Percentiles rank a stretch among this genome's conserved stretches.
phyloP scores from a whole-genome alignment of 1,140 invertebrate genomes.

The Papilio xuthus region DNA sequence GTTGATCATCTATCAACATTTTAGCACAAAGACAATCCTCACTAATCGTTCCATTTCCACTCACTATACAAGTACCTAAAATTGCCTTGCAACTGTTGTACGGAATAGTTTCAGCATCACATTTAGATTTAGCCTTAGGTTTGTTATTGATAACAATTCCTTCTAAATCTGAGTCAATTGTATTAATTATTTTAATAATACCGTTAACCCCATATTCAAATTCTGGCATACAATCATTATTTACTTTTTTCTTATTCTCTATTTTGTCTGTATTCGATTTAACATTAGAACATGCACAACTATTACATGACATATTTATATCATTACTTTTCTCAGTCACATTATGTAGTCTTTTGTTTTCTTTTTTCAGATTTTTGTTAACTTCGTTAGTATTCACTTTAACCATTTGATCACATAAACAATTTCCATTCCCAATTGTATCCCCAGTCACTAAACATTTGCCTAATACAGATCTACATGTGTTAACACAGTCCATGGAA shows the following conservation, averaged over 20 bases:
- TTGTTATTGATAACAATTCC: constrained; percentile 33
- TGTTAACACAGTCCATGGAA: constrained; percentile 41
- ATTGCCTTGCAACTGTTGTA: constrained; percentile 71
- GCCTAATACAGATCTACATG: constrained; percentile 57
- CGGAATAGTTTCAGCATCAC: constrained; percentile 45
- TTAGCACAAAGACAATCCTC: constrained; percentile 72
- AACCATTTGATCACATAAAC: constrained; percentile 63
- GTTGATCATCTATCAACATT: constrained; percentile 65
- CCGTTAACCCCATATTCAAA: constrained; percentile 61
- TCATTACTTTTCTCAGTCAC: constrained; percentile 25
- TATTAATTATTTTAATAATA: constrained; percentile 66
- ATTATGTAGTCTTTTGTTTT: constrained; percentile 34
- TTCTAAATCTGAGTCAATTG: constrained; percentile 57
- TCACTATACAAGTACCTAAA: constrained; percentile 72
- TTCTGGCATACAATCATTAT: constrained; percentile 45
- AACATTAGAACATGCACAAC: constrained; percentile 51
- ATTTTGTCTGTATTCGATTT: constrained; percentile 21
- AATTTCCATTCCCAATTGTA: constrained; percentile 44
- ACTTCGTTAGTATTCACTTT: constrained; percentile 41
- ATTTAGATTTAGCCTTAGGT: constrained; percentile 45
- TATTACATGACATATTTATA: constrained; percentile 45
- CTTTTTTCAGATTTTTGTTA: constrained; percentile 13
- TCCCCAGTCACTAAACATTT: constrained; percentile 56
- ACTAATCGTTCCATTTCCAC: constrained; percentile 65
- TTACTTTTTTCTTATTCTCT: constrained; percentile 5